Conservation (phyloP, 30 jellyfish, hydroid and myxozoan genomes). For the Chrysaora quinquecirrha region DNA sequence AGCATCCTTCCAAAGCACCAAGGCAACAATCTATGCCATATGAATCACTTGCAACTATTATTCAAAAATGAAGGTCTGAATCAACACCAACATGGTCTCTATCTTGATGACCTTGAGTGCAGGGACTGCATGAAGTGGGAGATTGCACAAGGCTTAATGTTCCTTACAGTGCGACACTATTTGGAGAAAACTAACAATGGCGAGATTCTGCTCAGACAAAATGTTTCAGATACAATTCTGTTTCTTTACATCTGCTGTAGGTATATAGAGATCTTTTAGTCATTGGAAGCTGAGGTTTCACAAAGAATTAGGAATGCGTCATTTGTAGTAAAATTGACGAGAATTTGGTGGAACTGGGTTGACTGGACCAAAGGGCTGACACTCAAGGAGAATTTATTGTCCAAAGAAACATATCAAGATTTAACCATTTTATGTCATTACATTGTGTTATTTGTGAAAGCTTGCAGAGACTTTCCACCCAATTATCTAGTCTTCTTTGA, state of each 20-base stretch:
- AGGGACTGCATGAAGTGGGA: constrained; percentile 45
- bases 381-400: background rate
- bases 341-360: constrained; percentile 59
- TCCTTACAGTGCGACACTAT: constrained; percentile 17
- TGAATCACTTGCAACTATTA: constrained; percentile 28
- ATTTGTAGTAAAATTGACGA: no score
- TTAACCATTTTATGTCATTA: constrained; percentile 24
- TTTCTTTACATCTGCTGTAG: no score
- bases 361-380: constrained; percentile 10
- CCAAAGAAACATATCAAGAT: constrained; percentile 10
- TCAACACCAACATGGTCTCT: constrained; percentile 7
- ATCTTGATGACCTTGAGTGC: constrained; percentile 11
- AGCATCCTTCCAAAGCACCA: constrained; percentile 11
- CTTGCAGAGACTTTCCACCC: constrained; percentile 37
- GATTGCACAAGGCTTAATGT: constrained; percentile 25
- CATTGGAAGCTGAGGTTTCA: no score
- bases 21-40: constrained; percentile 19
- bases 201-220: no score
- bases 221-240: no score
- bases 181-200: background rate
- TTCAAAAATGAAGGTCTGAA: background rate
- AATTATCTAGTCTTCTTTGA: constrained; percentile 38
- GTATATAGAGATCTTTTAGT: no score
- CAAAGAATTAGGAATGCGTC: no score
- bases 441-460: constrained; percentile 3